Base-by-base conservation (phyloP, 2,113 vertebrate species). In the Melanostigma gelatinosum region DNA sequence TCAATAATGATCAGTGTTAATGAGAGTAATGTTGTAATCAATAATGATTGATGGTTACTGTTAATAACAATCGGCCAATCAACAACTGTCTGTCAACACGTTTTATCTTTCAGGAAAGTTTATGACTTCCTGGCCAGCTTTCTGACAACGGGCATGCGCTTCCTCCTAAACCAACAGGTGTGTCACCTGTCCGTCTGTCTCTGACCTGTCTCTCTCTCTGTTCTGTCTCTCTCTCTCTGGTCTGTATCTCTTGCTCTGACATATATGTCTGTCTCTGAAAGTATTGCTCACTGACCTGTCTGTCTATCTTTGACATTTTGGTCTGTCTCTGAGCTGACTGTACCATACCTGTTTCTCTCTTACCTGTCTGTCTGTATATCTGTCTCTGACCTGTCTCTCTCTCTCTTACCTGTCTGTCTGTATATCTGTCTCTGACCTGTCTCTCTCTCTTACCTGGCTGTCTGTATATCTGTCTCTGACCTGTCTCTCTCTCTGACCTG, bases 161-260 rank as follows among this genome's bases (percentile, higher is more conserved):
- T 96, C 85, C 85, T 97, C 46, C 93, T 99, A 77, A 97, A 97
- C 89, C 94, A 96, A 81, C 94, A 96, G 97, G 98, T 99, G 85
- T 22, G 60, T 38, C 5, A 62, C n/a, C 34, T 38, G 13, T 65
- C 27, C 32, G 52, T 29, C 18, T 22, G n/a, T 52, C 0, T n/a
- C 34, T 34, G 5, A 34, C 3, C 32, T 32, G 32, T 24, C 52
- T 67, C 1, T 58, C 44, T 66, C 8, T 55, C 10, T 57, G 34
- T 22, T n/a, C 32, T 29, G 29, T 29, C 29, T 29, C 29, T 29
- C 29, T 29, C 29, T 29, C 29, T 29, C 29, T 29, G 29, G 29
- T 29, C 29, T 29, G 29, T 29, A 29, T 29, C 29, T 29, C 29
- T 29, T 29, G 29, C 2, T 29, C 29, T 29, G 29, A 29, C 29